Percentiles rank a stretch among this genome's conserved stretches.
Evolutionary conservation across 2,797 vertebrate genomes (phyloP).

Genomic region (Natrix natrix): DNA sequence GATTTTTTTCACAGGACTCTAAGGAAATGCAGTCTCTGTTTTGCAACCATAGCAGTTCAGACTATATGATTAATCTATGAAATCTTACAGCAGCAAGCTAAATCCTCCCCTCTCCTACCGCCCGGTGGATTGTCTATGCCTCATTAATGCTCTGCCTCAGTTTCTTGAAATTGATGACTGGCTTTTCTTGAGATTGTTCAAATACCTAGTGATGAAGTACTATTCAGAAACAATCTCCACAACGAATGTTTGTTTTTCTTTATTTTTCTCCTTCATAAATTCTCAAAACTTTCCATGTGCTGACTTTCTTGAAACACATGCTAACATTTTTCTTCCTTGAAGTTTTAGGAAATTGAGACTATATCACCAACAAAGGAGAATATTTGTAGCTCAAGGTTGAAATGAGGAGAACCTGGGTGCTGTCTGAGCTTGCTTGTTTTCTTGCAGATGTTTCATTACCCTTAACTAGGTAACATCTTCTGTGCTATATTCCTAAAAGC

Average conservation of each 20-base stretch:
- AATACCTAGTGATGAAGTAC: constrained; percentile 10
- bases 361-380: not conserved
- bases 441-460: not conserved
- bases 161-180: not conserved
- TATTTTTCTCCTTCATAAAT: not conserved
- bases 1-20: no score
- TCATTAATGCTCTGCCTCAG: not conserved
- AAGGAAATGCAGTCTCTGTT: no score
- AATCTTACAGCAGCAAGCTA: not conserved
- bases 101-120: not conserved
- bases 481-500: not conserved
- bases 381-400: not conserved
- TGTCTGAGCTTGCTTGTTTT: not conserved
- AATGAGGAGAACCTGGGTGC: not conserved
- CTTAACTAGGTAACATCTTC: not conserved
- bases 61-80: not conserved
- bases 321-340: not conserved
- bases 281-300: not conserved
- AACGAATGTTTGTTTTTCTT: not conserved
- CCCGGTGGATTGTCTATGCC: not conserved
- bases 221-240: constrained; percentile 5
- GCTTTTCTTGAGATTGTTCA: not conserved
- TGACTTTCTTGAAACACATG: not conserved
- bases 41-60: not conserved
- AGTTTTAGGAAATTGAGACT: accelerated